These are phyloP conservation scores for Spermophilus dauricus DNA, from an alignment of 2,113 vertebrate genomes.

Conservation along the genomic window DNA sequence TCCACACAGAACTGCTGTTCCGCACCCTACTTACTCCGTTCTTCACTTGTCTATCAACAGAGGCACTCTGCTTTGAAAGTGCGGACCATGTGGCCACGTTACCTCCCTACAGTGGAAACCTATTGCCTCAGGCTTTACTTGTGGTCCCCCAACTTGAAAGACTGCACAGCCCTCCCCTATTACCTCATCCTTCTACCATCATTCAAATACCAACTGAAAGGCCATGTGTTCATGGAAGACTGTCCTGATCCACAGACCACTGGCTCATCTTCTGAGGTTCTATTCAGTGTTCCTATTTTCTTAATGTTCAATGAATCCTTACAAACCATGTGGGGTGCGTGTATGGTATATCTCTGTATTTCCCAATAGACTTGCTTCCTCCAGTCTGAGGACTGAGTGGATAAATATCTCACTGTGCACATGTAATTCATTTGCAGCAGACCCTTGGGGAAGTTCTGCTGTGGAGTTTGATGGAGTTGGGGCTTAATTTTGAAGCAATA, in stretches of 20 bases:
- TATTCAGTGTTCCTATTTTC: background rate
- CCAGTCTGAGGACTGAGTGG: background rate
- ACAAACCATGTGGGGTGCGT: background rate
- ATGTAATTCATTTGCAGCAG: background rate
- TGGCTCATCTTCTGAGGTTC: background rate
- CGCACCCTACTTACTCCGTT: rapidly evolving
- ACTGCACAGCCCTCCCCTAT: rapidly evolving
- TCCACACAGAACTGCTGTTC: background rate
- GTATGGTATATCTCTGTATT: background rate
- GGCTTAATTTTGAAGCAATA: slow-evolving; percentile 41
- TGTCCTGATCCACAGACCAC: background rate
- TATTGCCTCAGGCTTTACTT: background rate
- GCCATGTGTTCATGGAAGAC: background rate
- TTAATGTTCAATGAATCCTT: background rate
- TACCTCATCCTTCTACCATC: background rate
- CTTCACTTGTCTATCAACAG: rapidly evolving
- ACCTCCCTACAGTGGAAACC: background rate
- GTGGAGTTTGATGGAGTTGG: background rate
- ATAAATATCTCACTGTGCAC: background rate
- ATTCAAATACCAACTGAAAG: background rate
- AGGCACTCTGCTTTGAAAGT: background rate
- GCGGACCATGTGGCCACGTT: background rate
- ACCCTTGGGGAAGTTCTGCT: background rate
- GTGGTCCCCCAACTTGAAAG: background rate
- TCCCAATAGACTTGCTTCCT: background rate